Conservation (phyloP, 2,888 invertebrate species). For the Sarcophaga carnaria region DNA sequence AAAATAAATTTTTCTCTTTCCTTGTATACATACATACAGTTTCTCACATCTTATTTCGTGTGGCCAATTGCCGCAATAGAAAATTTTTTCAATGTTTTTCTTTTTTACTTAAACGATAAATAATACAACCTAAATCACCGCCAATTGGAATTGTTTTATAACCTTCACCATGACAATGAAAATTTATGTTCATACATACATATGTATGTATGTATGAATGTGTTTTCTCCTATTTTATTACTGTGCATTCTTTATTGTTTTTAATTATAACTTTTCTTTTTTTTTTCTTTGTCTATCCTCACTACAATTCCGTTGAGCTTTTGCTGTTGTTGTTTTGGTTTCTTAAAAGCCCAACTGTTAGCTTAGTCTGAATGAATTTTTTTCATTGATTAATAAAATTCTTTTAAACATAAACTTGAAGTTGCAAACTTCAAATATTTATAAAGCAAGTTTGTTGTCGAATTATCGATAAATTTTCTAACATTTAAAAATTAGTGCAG, state of each 20-base stretch:
- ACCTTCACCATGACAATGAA: conserved; percentile 59
- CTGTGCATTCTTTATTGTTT: background rate
- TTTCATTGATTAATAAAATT: background rate
- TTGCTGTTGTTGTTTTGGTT: background rate
- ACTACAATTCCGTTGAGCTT: conserved; percentile 10
- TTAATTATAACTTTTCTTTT: background rate
- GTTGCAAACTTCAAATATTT: no score
- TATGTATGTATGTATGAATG: background rate
- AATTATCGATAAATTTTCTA: no score
- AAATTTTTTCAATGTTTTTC: conserved; percentile 7
- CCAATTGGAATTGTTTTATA: conserved; percentile 43
- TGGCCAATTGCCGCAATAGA: conserved; percentile 27
- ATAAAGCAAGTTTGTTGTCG: no score
- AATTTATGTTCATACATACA: background rate
- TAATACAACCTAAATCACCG: conserved; percentile 32
- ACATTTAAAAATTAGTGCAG: no score
- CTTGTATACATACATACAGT: no score
- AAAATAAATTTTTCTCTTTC: no score
- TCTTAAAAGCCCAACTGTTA: background rate
- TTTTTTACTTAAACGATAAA: conserved; percentile 16
- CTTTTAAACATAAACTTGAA: background rate
- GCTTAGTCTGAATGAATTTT: background rate
- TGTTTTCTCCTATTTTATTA: background rate
- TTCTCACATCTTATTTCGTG: no score
- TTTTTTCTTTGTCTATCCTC: background rate